phyloP scores from a whole-genome alignment of 35 echinoderm and acorn worm species.

The Ophioderma brevispina region DNA sequence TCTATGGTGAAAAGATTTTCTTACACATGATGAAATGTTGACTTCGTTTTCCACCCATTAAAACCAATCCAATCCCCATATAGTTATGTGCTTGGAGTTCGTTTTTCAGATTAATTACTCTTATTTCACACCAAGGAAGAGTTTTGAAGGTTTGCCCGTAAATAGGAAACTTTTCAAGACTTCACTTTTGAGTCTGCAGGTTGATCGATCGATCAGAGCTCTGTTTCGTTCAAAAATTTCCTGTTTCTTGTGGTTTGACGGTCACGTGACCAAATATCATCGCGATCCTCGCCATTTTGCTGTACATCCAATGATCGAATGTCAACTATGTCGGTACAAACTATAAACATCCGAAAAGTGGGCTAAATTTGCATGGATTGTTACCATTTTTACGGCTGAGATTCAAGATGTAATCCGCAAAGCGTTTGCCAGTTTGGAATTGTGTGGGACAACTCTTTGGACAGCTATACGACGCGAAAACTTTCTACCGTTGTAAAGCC shows the following conservation, averaged over 20 bases:
- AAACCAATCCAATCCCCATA: too few species aligned
- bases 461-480: neutral
- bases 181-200: too few species aligned
- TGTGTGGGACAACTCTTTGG: neutral
- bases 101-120: too few species aligned
- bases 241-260: neutral
- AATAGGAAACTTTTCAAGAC: too few species aligned
- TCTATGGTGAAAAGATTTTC: too few species aligned
- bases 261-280: constrained; percentile 45
- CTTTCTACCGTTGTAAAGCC: neutral
- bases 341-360: neutral
- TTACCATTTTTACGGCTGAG: neutral
- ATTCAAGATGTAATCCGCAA: constrained; percentile 1
- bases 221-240: neutral
- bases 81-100: too few species aligned
- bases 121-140: too few species aligned
- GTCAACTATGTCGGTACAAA: neutral
- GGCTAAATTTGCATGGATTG: neutral
- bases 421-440: neutral
- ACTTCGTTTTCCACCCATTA: too few species aligned
- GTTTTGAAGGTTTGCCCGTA: too few species aligned
- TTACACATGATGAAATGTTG: too few species aligned
- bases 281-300: constrained; percentile 10
- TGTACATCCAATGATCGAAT: neutral
- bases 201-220: neutral